Evolutionary conservation across 1,140 invertebrate genomes (phyloP).

Genomic region (Brachionus plicatilis): DNA sequence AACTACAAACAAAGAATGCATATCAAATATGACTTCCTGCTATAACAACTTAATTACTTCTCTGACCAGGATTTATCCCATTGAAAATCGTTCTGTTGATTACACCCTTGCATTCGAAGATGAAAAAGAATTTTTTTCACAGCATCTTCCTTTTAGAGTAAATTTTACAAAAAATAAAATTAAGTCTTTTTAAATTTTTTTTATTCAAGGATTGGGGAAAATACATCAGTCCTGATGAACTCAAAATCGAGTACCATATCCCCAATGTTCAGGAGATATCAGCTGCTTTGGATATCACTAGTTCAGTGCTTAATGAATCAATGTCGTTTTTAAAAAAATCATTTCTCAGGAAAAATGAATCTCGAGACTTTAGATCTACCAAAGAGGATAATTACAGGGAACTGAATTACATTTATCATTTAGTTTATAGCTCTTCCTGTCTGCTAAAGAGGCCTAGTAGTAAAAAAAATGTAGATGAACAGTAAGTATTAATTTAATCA

Average conservation of each 20-base stretch:
- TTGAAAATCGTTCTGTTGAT: conserved; percentile 63
- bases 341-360: neutral
- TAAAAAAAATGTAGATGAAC: neutral
- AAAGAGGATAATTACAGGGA: conserved; percentile 40
- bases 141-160: conserved; percentile 69
- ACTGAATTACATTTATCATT: conserved; percentile 34
- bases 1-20: conserved; percentile 63
- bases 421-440: conserved; percentile 43
- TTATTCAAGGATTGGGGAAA: conserved; percentile 70
- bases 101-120: conserved; percentile 49
- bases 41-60: conserved; percentile 60
- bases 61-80: conserved; percentile 62
- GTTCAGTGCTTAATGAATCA: conserved; percentile 43
- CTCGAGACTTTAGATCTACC: neutral
- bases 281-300: conserved; percentile 61
- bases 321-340: conserved; percentile 26
- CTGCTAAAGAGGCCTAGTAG: conserved; percentile 42
- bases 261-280: conserved; percentile 67
- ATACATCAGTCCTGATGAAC: conserved; percentile 62
- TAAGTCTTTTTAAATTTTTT: neutral
- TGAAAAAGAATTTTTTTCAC: conserved; percentile 63
- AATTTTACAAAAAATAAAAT: neutral
- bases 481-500: neutral
- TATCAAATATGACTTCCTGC: conserved; percentile 59
- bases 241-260: conserved; percentile 71